Conservation (phyloP, 2,113 vertebrate genomes). For the Bufo gargarizans region DNA sequence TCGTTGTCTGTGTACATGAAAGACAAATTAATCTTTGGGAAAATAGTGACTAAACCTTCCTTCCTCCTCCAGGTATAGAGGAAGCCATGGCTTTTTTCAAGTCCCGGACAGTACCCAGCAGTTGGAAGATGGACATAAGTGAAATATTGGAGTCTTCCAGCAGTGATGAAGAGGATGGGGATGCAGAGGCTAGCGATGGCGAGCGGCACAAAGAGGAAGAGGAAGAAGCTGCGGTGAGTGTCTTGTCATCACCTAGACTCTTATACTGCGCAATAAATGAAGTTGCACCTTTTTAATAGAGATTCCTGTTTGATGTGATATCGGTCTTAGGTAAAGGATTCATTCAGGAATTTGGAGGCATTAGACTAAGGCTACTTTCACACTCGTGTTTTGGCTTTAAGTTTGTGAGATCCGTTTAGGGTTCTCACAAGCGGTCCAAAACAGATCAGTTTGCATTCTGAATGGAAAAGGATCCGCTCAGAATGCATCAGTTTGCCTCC, state of each 20-base stretch:
- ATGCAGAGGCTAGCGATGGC: constrained; percentile 76
- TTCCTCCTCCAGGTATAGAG: constrained; percentile 74
- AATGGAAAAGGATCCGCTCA: too few relatives aligned
- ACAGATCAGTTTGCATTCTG: too few relatives aligned
- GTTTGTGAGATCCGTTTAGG: too few relatives aligned
- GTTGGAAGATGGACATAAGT: constrained; percentile 97
- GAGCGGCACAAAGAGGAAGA: constrained; percentile 78
- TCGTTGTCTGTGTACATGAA: background rate
- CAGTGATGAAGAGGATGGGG: constrained; percentile 88
- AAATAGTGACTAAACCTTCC: background rate
- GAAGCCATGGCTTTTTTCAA: constrained; percentile 81
- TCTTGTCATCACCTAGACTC: background rate
- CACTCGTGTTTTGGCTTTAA: too few relatives aligned
- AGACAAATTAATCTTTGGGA: too few relatives aligned
- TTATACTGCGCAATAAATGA: background rate
- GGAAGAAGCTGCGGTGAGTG: constrained; percentile 73
- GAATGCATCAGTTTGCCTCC: too few relatives aligned
- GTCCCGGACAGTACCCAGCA: constrained; percentile 78
- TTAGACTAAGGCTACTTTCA: too few relatives aligned
- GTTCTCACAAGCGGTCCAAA: too few relatives aligned
- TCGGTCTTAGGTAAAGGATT: too few relatives aligned
- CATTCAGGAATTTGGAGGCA: too few relatives aligned
- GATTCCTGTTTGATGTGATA: background rate
- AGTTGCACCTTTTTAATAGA: background rate
- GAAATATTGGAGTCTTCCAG: constrained; percentile 96